Percentiles rank a stretch among this genome's conserved stretches.
phyloP scores from a whole-genome alignment of 2,888 invertebrate genomes.

The Aplocera efformata region DNA sequence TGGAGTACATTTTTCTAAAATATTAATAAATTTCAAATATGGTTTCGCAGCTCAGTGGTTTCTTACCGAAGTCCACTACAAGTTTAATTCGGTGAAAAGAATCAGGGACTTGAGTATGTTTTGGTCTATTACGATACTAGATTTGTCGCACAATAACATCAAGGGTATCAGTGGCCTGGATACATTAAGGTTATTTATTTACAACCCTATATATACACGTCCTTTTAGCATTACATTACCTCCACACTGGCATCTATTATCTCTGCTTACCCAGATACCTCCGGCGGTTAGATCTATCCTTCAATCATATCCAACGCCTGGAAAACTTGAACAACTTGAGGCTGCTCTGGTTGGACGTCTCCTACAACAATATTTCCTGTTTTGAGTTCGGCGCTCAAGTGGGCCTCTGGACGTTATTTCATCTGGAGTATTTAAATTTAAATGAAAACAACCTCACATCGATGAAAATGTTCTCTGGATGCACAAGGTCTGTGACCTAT shows the following conservation, averaged over 20 bases:
- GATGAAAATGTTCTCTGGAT: constrained; percentile 74
- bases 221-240: constrained; percentile 4
- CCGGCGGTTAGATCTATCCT: constrained; percentile 79
- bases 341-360: constrained; percentile 77
- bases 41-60: constrained; percentile 75
- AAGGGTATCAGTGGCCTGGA: constrained; percentile 76
- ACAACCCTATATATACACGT: background rate
- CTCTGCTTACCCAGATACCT: constrained; percentile 65
- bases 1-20: too few species aligned
- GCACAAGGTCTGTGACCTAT: constrained; percentile 49
- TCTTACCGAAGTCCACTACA: constrained; percentile 81
- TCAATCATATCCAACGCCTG: constrained; percentile 78
- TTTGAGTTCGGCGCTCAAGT: constrained; percentile 56
- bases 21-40: background rate
- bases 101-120: constrained; percentile 78
- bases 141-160: constrained; percentile 82
- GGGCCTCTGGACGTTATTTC: constrained; percentile 74
- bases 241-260: constrained; percentile 15
- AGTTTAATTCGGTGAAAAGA: constrained; percentile 74
- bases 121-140: constrained; percentile 82
- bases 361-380: constrained; percentile 75
- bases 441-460: constrained; percentile 76
- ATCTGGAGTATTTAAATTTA: constrained; percentile 76
- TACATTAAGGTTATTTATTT: constrained; percentile 65
- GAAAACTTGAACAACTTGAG: constrained; percentile 79